These are phyloP conservation scores for Lacanobia wlatinum DNA, from an alignment of 2,888 invertebrate genomes.

Conservation along the genomic window DNA sequence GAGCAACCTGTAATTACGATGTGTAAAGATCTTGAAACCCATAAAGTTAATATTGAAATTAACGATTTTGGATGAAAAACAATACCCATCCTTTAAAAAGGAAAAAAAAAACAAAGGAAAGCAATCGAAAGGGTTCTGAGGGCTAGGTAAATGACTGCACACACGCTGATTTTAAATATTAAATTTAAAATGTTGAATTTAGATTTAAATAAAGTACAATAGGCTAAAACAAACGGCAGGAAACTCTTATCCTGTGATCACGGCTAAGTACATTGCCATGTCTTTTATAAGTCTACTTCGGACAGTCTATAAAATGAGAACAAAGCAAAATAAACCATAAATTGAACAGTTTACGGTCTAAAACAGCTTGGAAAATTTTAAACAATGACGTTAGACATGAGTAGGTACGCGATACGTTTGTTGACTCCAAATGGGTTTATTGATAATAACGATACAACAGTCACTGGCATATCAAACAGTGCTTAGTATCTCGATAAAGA, in stretches of 20 bases:
- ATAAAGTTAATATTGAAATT: neutral
- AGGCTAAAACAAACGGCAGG: conserved; percentile 58
- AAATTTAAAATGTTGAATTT: conserved; percentile 30
- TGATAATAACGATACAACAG: conserved; percentile 72
- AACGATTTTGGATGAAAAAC: neutral
- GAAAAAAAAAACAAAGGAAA: neutral
- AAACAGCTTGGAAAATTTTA: conserved; percentile 27
- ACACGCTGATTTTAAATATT: neutral
- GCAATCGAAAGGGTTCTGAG: neutral
- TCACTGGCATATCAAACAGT: conserved; percentile 72
- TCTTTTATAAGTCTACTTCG: conserved; percentile 58
- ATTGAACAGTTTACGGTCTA: neutral
- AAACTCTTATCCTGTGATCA: conserved; percentile 67
- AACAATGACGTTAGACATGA: conserved; percentile 70
- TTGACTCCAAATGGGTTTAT: conserved; percentile 78
- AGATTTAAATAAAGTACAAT: conserved; percentile 49
- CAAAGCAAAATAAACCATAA: conserved; percentile 53
- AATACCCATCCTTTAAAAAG: neutral
- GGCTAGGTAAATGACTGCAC: neutral
- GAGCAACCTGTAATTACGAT: neutral
- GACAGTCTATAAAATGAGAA: conserved; percentile 49
- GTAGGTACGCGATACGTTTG: conserved; percentile 68
- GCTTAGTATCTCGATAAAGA: conserved; percentile 61
- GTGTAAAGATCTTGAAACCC: conserved; percentile 3
- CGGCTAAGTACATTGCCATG: conserved; percentile 68